Conservation (phyloP, 2,888 invertebrate species). For the Lucinisca nassula region DNA sequence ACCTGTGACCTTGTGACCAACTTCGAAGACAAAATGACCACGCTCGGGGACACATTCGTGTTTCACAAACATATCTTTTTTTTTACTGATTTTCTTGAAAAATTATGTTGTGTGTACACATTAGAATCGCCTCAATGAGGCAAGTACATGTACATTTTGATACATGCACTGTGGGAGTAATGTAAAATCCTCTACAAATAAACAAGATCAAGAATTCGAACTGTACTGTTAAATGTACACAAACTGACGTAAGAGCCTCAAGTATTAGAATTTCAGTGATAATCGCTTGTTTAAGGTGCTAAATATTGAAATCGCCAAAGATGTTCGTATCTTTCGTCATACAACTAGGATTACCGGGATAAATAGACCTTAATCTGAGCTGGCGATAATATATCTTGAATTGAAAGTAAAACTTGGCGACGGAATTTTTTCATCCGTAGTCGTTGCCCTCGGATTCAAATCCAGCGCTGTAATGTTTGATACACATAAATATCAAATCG, state of each 20-base stretch:
- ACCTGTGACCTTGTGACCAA: too few species aligned
- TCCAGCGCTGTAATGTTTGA: background rate
- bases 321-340: background rate
- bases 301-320: background rate
- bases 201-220: too few species aligned
- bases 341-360: background rate
- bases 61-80: too few species aligned
- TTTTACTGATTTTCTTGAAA: too few species aligned
- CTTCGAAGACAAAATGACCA: too few species aligned
- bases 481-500: conserved; percentile 4
- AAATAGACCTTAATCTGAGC: background rate
- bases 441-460: background rate
- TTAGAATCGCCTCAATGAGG: too few species aligned
- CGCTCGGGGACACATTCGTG: too few species aligned
- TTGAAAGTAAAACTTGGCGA: conserved; percentile 11
- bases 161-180: background rate
- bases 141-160: background rate
- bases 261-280: background rate
- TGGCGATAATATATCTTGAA: background rate
- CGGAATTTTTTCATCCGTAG: background rate
- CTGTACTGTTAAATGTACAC: background rate
- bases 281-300: background rate
- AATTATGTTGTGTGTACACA: too few species aligned
- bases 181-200: too few species aligned
- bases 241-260: background rate